phyloP scores from a whole-genome alignment of 1,140 invertebrate species.

The Heliconius melpomene region DNA sequence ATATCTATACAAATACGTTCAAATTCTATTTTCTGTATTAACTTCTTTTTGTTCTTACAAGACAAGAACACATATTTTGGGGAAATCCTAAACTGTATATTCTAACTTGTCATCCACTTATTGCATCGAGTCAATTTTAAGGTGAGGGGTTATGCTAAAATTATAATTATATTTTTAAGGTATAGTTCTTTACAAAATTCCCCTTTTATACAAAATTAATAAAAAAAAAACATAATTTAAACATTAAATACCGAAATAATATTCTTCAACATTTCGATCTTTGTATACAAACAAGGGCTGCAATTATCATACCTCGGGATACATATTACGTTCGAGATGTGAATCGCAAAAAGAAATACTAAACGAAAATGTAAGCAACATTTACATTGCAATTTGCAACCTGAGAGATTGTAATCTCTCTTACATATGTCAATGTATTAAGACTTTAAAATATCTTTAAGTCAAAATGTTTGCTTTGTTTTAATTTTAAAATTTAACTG shows the following conservation, averaged over 20 bases:
- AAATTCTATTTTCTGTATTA: too few species aligned
- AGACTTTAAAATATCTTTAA: background rate
- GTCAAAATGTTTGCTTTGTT: background rate
- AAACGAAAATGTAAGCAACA: background rate
- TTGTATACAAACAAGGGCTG: background rate
- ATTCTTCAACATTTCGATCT: background rate
- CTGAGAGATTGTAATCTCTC: background rate
- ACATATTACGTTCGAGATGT: background rate
- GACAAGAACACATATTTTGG: too few species aligned
- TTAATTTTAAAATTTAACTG: too few species aligned
- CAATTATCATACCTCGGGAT: background rate
- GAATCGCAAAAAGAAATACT: background rate
- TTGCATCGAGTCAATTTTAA: too few species aligned
- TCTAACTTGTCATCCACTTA: too few species aligned
- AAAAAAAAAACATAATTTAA: too few species aligned
- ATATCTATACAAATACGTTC: background rate
- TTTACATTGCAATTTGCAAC: conserved; percentile 1
- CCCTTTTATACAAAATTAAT: too few species aligned
- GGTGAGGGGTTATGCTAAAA: too few species aligned
- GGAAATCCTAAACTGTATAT: too few species aligned
- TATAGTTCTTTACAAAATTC: too few species aligned
- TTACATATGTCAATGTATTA: background rate
- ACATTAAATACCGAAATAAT: background rate
- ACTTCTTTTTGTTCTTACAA: too few species aligned
- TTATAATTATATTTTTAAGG: too few species aligned